These are phyloP conservation scores for Apomyelois bistriatella DNA, from an alignment of 2,888 invertebrate genomes.

Conservation along the genomic window DNA sequence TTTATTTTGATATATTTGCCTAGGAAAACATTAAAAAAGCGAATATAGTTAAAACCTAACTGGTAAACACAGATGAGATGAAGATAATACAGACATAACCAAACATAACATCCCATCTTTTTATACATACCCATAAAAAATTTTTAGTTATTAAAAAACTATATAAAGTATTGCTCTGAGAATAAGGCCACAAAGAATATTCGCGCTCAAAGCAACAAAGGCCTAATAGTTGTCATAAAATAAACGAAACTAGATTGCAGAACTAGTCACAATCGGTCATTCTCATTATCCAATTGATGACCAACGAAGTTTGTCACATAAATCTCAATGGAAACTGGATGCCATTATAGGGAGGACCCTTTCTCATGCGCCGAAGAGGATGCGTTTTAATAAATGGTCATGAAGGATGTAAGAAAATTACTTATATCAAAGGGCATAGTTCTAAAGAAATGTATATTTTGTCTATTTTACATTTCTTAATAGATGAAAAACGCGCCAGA, in stretches of 20 bases:
- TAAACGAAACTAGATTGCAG: slow-evolving; percentile 8
- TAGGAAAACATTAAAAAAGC: no score
- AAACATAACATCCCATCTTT: no score
- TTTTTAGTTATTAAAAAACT: no score
- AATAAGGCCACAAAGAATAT: background rate
- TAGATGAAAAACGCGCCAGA: no score
- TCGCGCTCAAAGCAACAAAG: background rate
- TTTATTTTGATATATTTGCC: background rate
- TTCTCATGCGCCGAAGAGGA: slow-evolving; percentile 14
- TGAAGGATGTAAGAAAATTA: background rate
- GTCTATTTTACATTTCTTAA: no score
- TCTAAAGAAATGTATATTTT: no score
- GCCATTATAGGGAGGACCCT: slow-evolving; percentile 17
- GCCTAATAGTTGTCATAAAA: slow-evolving; percentile 2
- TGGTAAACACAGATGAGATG: no score
- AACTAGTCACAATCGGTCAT: slow-evolving; percentile 1
- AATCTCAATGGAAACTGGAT: slow-evolving; percentile 24
- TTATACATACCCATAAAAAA: no score
- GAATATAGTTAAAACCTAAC: no score
- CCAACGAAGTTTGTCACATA: slow-evolving; percentile 19
- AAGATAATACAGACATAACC: no score
- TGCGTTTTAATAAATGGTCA: background rate
- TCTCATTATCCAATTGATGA: slow-evolving; percentile 15
- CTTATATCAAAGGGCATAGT: background rate
- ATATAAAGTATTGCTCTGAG: no score